Percentiles rank a stretch among this genome's conserved stretches.
These are phyloP conservation scores for Clunio marinus DNA, from an alignment of 2,888 invertebrate species.

Conservation along the genomic window DNA sequence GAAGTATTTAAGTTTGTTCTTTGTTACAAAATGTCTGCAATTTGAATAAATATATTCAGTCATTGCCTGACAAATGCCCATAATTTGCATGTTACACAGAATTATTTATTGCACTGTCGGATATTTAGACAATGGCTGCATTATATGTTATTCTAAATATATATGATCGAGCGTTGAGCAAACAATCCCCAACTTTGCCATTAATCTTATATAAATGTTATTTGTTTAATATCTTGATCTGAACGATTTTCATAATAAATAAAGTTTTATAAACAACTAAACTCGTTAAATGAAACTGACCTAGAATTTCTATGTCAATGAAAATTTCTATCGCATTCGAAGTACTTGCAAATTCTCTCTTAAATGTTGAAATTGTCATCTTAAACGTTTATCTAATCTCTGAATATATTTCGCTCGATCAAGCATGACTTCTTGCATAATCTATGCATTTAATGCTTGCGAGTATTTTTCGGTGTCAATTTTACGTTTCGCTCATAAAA, in stretches of 20 bases:
- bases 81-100: constrained; percentile 23
- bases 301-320: too few species aligned
- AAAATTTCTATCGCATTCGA: too few species aligned
- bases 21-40: constrained; percentile 24
- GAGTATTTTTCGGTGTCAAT: neutral
- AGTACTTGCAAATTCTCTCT: too few species aligned
- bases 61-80: constrained; percentile 32
- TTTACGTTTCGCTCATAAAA: neutral
- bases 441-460: neutral
- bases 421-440: constrained; percentile 13
- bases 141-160: too few species aligned
- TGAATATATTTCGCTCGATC: neutral
- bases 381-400: constrained; percentile 15
- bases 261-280: too few species aligned
- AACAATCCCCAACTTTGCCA: neutral
- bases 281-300: too few species aligned
- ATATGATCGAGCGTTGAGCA: neutral
- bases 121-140: neutral
- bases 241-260: too few species aligned
- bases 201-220: neutral
- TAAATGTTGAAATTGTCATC: neutral
- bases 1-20: neutral
- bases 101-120: constrained; percentile 23
- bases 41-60: constrained; percentile 20
- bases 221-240: neutral